Conservation (phyloP, 2,797 vertebrate genomes). For the Cetoscarus ocellatus region DNA sequence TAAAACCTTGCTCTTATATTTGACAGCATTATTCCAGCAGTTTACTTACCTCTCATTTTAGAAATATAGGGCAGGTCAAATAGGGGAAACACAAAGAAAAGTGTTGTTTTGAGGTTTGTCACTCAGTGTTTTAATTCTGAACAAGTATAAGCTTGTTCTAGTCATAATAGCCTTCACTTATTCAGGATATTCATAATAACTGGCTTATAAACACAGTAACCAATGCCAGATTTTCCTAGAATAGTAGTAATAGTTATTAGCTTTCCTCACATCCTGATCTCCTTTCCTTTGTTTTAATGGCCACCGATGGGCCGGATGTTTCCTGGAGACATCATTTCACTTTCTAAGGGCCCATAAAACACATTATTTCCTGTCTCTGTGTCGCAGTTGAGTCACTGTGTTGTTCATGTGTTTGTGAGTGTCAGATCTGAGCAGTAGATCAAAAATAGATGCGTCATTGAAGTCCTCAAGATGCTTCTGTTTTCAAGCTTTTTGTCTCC, state of each 20-base stretch:
- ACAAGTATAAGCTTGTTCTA: neutral
- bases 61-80: too few species aligned
- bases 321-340: constrained; percentile 22
- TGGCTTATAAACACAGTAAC: too few species aligned
- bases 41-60: too few species aligned
- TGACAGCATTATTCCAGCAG: too few species aligned
- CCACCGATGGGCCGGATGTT: constrained; percentile 6
- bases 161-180: neutral
- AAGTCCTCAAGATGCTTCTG: constrained; percentile 9
- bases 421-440: constrained; percentile 27
- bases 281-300: constrained; percentile 24
- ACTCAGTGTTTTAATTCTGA: too few species aligned
- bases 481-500: constrained; percentile 19
- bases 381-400: constrained; percentile 56
- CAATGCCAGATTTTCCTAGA: neutral
- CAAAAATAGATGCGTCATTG: constrained; percentile 36
- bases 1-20: too few species aligned
- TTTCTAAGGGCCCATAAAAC: constrained; percentile 25
- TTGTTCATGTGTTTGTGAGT: constrained; percentile 43
- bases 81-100: too few species aligned
- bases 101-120: neutral
- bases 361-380: constrained; percentile 37
- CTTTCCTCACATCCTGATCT: constrained; percentile 3
- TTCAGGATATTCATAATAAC: too few species aligned
- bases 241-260: neutral